phyloP scores from a whole-genome alignment of 2,888 invertebrate species.

The Neoaliturus tenellus region DNA sequence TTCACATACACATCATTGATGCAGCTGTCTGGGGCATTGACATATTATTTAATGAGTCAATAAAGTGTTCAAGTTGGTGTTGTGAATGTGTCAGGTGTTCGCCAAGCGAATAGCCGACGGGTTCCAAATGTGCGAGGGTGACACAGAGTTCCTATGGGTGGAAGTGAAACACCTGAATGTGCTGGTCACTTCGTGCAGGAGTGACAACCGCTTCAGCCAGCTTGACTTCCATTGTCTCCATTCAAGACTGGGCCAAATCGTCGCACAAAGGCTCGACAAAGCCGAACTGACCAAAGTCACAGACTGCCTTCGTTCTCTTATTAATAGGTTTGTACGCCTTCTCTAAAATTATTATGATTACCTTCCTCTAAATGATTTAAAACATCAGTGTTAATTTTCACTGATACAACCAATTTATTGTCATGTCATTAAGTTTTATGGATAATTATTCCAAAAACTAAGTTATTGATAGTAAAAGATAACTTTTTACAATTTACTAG shows the following conservation, averaged over 20 bases:
- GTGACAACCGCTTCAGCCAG: slow-evolving; percentile 79
- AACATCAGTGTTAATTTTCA: too few relatives aligned
- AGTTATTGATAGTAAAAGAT: too few relatives aligned
- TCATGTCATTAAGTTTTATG: too few relatives aligned
- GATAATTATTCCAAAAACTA: too few relatives aligned
- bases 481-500: too few relatives aligned
- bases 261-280: slow-evolving; percentile 76
- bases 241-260: slow-evolving; percentile 79
- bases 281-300: slow-evolving; percentile 3
- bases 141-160: slow-evolving; percentile 73
- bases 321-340: slow-evolving; percentile 18
- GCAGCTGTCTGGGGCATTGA: too few relatives aligned
- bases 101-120: slow-evolving; percentile 82
- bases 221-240: slow-evolving; percentile 81
- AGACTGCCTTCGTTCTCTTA: not conserved
- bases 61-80: too few relatives aligned
- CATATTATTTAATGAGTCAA: too few relatives aligned
- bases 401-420: too few relatives aligned
- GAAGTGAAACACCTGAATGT: slow-evolving; percentile 83
- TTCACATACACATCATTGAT: too few relatives aligned
- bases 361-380: too few relatives aligned
- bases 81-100: slow-evolving; percentile 75
- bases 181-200: slow-evolving; percentile 81
- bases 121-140: slow-evolving; percentile 68
- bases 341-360: too few relatives aligned